phyloP scores from a whole-genome alignment of 1,140 invertebrate genomes.

The Neotoxoptera formosana region DNA sequence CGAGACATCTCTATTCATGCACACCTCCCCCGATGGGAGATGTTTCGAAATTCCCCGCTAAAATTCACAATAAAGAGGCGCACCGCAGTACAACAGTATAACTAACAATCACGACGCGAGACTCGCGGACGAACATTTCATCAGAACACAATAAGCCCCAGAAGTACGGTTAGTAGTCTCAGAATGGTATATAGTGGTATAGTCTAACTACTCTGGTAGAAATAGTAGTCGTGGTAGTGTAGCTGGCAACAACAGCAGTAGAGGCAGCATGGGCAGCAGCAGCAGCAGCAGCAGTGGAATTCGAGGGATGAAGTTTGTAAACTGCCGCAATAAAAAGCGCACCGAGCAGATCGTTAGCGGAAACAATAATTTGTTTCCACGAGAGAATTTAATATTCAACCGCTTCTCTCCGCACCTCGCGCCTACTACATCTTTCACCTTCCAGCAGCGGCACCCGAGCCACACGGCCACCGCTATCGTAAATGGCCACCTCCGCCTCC shows the following conservation, averaged over 20 bases:
- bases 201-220: no score
- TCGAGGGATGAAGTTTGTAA: slow-evolving; percentile 34
- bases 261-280: background rate
- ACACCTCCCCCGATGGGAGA: background rate
- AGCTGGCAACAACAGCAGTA: background rate
- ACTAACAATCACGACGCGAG: background rate
- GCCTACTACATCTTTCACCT: background rate
- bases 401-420: background rate
- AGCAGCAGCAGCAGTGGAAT: background rate
- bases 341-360: slow-evolving; percentile 52
- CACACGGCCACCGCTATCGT: background rate
- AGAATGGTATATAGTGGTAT: background rate
- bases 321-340: slow-evolving; percentile 46
- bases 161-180: background rate
- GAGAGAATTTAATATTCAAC: slow-evolving; percentile 56
- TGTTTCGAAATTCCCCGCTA: background rate
- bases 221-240: no score
- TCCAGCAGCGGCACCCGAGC: background rate
- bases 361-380: slow-evolving; percentile 56
- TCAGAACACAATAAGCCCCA: slow-evolving; percentile 24
- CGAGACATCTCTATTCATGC: background rate
- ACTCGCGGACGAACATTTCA: background rate
- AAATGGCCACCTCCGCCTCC: background rate
- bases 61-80: background rate
- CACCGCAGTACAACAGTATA: background rate